Percentiles rank a stretch among this genome's conserved stretches.
These are phyloP conservation scores for Fukomys damarensis DNA, from an alignment of 2,113 vertebrate species.

Conservation along the genomic window DNA sequence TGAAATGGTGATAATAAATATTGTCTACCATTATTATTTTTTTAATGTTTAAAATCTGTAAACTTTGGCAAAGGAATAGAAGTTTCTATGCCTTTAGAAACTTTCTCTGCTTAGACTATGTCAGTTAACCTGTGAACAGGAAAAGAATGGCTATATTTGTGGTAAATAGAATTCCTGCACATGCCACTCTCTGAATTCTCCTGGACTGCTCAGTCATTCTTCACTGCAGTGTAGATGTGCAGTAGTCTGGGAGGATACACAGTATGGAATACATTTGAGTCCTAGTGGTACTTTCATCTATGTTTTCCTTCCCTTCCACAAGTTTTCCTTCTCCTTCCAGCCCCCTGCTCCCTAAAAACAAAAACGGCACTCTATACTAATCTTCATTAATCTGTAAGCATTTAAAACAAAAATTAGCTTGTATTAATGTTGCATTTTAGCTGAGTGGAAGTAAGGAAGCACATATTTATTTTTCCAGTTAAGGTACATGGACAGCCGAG, in stretches of 20 bases:
- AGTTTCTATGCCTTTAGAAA: background rate
- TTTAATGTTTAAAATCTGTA: background rate
- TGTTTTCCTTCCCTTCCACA: background rate
- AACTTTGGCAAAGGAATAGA: background rate
- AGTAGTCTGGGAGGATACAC: background rate
- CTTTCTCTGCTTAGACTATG: background rate
- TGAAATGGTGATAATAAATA: background rate
- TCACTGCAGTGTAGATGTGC: background rate
- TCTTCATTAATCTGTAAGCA: background rate
- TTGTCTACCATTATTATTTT: background rate
- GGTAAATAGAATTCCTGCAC: background rate
- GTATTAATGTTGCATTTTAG: background rate
- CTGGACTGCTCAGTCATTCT: background rate
- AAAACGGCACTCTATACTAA: background rate
- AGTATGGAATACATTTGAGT: background rate
- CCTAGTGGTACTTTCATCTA: background rate
- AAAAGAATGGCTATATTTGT: background rate
- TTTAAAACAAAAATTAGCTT: background rate
- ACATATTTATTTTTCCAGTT: conserved; percentile 84
- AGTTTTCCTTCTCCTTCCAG: background rate
- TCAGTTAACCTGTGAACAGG: background rate
- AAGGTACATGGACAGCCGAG: conserved; percentile 96
- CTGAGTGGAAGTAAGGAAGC: background rate
- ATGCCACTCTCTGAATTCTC: background rate
- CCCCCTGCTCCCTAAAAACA: background rate